Conservation (phyloP, 1,140 invertebrate genomes). For the Octopus sinensis region DNA sequence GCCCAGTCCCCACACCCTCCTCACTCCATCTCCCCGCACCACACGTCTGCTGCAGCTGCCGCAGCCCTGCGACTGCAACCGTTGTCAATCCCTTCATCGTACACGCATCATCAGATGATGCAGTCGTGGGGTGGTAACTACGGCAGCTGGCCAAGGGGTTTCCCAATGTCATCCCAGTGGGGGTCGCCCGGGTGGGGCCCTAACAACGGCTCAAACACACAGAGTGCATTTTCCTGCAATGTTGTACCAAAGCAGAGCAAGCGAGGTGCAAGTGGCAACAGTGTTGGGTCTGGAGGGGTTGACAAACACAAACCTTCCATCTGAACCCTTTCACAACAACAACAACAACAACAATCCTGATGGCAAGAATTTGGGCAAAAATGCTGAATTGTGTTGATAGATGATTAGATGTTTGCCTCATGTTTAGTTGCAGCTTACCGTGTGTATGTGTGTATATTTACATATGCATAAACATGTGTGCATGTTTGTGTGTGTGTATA, state of each 20-base stretch:
- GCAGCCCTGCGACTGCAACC: neutral
- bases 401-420: no score
- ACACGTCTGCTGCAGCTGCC: neutral
- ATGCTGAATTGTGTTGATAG: no score
- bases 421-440: no score
- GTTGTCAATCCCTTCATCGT: constrained; percentile 2
- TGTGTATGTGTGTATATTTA: no score
- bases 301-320: no score
- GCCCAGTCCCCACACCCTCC: neutral
- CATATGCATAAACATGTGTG: no score
- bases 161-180: neutral
- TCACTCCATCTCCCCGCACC: neutral
- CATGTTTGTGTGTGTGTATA: no score
- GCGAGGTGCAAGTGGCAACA: neutral
- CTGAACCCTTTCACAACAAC: no score
- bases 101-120: neutral
- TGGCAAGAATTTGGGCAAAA: no score
- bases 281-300: neutral
- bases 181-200: neutral
- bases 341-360: no score
- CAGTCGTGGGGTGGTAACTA: neutral
- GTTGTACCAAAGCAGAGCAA: neutral
- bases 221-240: neutral
- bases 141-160: neutral
- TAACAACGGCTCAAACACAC: neutral